phyloP scores from a whole-genome alignment of 2,113 vertebrate genomes.

The Puma concolor region DNA sequence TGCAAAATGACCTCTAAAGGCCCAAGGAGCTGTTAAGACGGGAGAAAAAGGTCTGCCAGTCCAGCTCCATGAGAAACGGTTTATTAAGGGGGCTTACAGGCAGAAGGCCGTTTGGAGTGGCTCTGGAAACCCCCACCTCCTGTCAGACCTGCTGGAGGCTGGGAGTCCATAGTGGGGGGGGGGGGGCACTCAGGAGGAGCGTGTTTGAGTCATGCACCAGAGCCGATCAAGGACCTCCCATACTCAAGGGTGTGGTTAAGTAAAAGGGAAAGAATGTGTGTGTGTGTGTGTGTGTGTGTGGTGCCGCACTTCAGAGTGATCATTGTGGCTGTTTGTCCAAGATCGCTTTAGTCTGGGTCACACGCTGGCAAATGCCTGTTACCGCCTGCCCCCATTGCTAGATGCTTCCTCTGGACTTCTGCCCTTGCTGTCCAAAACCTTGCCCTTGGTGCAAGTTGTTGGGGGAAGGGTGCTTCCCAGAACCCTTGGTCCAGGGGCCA shows the following conservation, averaged over 20 bases:
- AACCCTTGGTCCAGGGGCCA: background rate
- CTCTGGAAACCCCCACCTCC: background rate
- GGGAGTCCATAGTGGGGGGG: rapidly evolving
- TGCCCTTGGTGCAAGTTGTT: background rate
- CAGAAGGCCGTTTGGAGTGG: background rate
- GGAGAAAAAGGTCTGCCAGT: background rate
- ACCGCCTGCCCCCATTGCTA: background rate
- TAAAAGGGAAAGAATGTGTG: background rate
- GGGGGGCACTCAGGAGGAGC: background rate
- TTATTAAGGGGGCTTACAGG: background rate
- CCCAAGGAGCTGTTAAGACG: background rate
- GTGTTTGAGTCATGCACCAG: background rate
- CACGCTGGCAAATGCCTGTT: background rate
- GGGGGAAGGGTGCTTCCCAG: background rate
- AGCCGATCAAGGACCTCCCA: background rate
- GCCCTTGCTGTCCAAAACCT: background rate
- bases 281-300: no score
- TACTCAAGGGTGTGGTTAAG: background rate
- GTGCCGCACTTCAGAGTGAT: background rate
- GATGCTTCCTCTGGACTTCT: background rate
- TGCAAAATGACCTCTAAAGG: background rate
- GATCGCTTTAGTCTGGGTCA: background rate
- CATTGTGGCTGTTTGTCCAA: background rate
- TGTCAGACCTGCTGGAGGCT: background rate
- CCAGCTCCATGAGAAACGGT: background rate